Evolutionary conservation across 2,797 vertebrate genomes (phyloP).

Genomic region (Myotis planiceps): DNA sequence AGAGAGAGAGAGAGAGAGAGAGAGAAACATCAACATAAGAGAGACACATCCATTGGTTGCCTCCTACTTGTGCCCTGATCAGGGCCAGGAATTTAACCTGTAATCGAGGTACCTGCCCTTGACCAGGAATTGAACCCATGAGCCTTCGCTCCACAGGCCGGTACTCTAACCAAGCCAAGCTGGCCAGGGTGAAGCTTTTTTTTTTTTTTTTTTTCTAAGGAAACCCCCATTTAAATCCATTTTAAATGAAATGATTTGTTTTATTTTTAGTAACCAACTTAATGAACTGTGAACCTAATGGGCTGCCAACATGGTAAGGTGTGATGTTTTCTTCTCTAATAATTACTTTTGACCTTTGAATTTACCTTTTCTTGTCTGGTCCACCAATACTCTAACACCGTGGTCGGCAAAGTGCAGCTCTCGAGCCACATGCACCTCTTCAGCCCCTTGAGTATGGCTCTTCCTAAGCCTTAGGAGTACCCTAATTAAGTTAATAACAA

Average conservation of each 20-base stretch:
- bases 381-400: neutral
- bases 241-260: neutral
- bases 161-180: neutral
- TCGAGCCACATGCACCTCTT: too few species aligned
- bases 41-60: neutral
- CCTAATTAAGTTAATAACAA: too few species aligned
- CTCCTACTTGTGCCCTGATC: neutral
- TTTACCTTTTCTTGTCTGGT: neutral
- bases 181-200: neutral
- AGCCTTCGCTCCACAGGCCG: neutral
- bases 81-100: neutral
- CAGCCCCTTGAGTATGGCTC: too few species aligned
- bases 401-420: too few species aligned
- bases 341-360: neutral
- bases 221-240: neutral
- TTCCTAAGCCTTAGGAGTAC: too few species aligned
- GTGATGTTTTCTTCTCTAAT: neutral
- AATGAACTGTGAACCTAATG: neutral
- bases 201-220: neutral
- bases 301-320: neutral
- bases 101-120: neutral
- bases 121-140: neutral
- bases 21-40: neutral
- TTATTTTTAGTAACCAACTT: neutral
- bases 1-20: neutral